Conservation (phyloP, 2,113 vertebrate species). For the Tachysurus vachellii region DNA sequence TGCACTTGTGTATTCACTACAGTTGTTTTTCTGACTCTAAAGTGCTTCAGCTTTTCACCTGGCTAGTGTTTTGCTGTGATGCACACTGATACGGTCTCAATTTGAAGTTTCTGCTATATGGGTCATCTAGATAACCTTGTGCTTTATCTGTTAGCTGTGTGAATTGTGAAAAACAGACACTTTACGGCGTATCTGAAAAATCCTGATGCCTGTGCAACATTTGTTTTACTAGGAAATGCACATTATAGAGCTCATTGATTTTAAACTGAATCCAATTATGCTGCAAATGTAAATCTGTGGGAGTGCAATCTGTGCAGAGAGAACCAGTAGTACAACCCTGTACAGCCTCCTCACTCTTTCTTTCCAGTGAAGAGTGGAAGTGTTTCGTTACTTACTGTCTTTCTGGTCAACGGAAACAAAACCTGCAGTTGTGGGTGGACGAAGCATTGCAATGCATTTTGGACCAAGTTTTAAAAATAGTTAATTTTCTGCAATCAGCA, state of each 20-base stretch:
- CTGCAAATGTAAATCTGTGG: conserved; percentile 7
- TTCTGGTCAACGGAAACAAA: conserved; percentile 11
- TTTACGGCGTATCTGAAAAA: background rate
- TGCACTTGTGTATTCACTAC: background rate
- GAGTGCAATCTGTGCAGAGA: background rate
- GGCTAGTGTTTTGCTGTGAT: conserved; percentile 6
- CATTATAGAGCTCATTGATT: background rate
- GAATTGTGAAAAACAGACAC: background rate
- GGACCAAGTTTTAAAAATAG: conserved; percentile 39
- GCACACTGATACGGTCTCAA: background rate
- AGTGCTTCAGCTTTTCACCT: background rate
- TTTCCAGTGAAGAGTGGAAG: background rate
- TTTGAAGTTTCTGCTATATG: background rate
- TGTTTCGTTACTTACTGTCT: background rate
- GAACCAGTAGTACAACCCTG: background rate
- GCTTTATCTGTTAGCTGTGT: background rate
- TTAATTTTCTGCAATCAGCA: conserved; percentile 15
- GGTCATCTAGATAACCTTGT: background rate
- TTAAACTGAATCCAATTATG: background rate
- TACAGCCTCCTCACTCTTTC: background rate
- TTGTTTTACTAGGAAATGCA: background rate
- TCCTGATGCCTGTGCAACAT: background rate
- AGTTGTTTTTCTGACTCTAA: background rate
- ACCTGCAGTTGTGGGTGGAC: conserved; percentile 39
- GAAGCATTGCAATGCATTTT: conserved; percentile 10